These are phyloP conservation scores for Drosophila anomelani DNA, from an alignment of 2,888 invertebrate species.

Conservation along the genomic window DNA sequence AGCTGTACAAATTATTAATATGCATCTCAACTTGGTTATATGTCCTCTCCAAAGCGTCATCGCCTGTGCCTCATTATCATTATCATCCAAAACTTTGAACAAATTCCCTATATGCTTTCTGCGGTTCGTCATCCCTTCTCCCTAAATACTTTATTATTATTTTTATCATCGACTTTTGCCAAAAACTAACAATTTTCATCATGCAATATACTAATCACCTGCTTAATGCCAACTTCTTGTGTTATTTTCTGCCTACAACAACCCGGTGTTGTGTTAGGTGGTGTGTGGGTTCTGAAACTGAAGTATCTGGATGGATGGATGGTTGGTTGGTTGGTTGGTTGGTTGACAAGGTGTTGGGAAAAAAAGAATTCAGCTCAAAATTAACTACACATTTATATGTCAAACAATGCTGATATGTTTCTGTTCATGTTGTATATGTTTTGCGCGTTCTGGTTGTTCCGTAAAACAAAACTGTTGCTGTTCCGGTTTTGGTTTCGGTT, in stretches of 20 bases:
- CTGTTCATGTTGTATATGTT: slow-evolving; percentile 61
- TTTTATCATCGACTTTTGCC: slow-evolving; percentile 20
- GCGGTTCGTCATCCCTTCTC: slow-evolving; percentile 4
- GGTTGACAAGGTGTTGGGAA: background rate
- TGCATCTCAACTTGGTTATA: slow-evolving; percentile 16
- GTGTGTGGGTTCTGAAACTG: slow-evolving; percentile 31
- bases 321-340: background rate
- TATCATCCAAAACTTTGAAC: slow-evolving; percentile 21
- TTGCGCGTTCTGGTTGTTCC: slow-evolving; percentile 42
- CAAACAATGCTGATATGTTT: slow-evolving; percentile 73
- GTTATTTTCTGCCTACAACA: background rate
- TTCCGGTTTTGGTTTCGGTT: slow-evolving; percentile 10
- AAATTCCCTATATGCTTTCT: slow-evolving; percentile 25
- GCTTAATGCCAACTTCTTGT: slow-evolving; percentile 4
- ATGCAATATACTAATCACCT: slow-evolving; percentile 22
- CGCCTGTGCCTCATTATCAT: slow-evolving; percentile 10
- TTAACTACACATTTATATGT: slow-evolving; percentile 52
- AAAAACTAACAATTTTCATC: slow-evolving; percentile 44
- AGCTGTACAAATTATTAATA: slow-evolving; percentile 33
- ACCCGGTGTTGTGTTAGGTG: slow-evolving; percentile 11
- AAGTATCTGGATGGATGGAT: slow-evolving; percentile 2
- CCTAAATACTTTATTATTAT: slow-evolving; percentile 28
- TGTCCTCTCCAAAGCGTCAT: slow-evolving; percentile 2
- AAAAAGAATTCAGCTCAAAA: slow-evolving; percentile 19
- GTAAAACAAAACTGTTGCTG: slow-evolving; percentile 45